Percentiles rank a stretch among this genome's conserved stretches.
Evolutionary conservation across 2,113 vertebrate species (phyloP).

Genomic region (Sylvietta virens): DNA sequence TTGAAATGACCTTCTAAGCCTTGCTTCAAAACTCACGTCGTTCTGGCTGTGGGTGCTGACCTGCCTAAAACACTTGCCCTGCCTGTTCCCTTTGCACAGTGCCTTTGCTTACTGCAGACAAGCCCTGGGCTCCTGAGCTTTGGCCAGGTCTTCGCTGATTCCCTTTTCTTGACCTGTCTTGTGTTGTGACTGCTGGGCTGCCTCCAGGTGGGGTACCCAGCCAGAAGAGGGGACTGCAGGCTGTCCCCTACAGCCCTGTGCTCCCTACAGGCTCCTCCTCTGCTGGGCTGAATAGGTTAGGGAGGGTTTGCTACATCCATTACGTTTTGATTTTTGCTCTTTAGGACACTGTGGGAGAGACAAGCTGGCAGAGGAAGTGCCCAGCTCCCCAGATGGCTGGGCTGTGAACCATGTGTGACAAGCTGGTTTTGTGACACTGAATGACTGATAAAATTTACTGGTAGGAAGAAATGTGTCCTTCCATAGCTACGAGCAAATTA

Average conservation of each 20-base stretch:
- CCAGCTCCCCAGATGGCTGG: background rate
- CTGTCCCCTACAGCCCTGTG: accelerated
- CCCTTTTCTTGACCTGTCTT: background rate
- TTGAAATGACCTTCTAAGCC: background rate
- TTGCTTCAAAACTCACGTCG: background rate
- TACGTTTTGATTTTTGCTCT: background rate
- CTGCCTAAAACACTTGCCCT: background rate
- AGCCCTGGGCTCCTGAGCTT: background rate
- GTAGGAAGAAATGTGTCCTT: background rate
- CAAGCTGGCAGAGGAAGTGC: background rate
- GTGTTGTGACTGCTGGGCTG: background rate
- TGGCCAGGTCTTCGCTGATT: accelerated
- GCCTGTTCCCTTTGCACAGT: background rate
- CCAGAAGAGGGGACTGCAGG: accelerated
- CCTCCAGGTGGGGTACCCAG: background rate
- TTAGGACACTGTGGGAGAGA: background rate
- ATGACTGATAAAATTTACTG: background rate
- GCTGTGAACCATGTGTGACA: accelerated
- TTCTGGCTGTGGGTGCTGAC: background rate
- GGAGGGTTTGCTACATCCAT: background rate
- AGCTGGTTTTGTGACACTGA: background rate
- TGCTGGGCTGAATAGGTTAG: background rate
- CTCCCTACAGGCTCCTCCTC: background rate
- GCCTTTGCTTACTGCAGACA: background rate
- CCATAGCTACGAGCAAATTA: background rate